A percentile compares a stretch with the other conserved stretches of the same genome.
Evolutionary conservation across 2,888 invertebrate species (phyloP).

Genomic region (Lamellibrachia satsuma): DNA sequence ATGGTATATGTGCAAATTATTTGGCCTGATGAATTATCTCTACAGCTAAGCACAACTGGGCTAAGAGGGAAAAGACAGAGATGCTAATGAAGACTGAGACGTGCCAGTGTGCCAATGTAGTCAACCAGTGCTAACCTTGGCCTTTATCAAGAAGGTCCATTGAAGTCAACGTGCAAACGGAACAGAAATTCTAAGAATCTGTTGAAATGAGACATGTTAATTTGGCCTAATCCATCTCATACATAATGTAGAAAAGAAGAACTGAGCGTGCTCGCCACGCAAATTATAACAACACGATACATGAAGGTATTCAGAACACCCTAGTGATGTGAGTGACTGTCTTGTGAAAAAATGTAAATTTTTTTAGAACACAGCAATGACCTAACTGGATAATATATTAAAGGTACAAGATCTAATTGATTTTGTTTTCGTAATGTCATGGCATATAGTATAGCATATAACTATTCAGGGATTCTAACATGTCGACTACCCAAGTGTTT

Average conservation of each 20-base stretch:
- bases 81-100: neutral
- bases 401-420: too few species aligned
- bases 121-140: neutral
- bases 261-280: neutral
- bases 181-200: neutral
- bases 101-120: neutral
- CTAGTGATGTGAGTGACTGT: neutral
- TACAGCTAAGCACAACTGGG: neutral
- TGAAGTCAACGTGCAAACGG: neutral
- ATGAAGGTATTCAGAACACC: neutral
- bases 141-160: neutral
- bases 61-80: neutral
- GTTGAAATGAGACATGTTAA: neutral
- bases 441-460: too few species aligned
- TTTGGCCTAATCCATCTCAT: neutral
- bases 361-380: neutral
- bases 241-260: neutral
- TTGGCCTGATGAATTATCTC: neutral
- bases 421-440: too few species aligned
- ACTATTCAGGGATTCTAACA: too few species aligned
- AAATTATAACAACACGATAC: neutral
- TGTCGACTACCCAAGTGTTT: too few species aligned
- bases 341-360: too few species aligned
- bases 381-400: neutral
- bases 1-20: neutral